Evolutionary conservation across 2,888 invertebrate species (phyloP), one percentile per base, ranked within the genome.

Genomic region (Nysson spinosus): DNA sequence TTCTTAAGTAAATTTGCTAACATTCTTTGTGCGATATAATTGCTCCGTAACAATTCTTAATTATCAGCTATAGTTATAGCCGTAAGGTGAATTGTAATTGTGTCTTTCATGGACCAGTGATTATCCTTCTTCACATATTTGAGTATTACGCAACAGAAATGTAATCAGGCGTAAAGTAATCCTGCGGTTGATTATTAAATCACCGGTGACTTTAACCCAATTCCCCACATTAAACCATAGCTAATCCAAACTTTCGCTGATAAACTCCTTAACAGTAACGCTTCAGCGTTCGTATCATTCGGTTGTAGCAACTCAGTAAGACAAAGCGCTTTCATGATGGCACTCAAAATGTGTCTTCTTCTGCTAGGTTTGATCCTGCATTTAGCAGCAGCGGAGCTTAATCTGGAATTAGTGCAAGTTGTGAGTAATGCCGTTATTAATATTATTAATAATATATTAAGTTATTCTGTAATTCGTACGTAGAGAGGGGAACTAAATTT

Each of bases 341-440:
- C 43, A 2, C 11, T 50, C 30, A 54, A 19, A 2, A 9, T 32
- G 2, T 12, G 9, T 11, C 5, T 65, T 17, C 20, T 74, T 14
- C 3, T 42, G 7, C 1, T 61, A 63, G 71, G 40, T 34, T 40
- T 50, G 9, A 40, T 49, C 37, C 24, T 61, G 1, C 49, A 58
- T 19, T 7, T 37, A 37, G 55, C 49, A 35, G 43, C 44, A 39
- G 11, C 44, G 1, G 54, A 69, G 4, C 9, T 44, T 6, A 37
- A 9, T 5, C 7, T 77, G 30, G 62, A 77, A 19, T 40, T 70
- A 5, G 58, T 77, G 4, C 76, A 77, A 16, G 75, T 78, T 50
- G 76, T 76, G 19, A 69, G 77, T 75, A 47, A n/a, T n/a, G n/a
- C n/a, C n/a, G n/a, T n/a, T 5, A 12, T 16, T 30, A 11, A 3